Percentiles rank a stretch among this genome's conserved stretches.
Conservation (phyloP, 2,797 vertebrate species). For the Hydrophis major region DNA sequence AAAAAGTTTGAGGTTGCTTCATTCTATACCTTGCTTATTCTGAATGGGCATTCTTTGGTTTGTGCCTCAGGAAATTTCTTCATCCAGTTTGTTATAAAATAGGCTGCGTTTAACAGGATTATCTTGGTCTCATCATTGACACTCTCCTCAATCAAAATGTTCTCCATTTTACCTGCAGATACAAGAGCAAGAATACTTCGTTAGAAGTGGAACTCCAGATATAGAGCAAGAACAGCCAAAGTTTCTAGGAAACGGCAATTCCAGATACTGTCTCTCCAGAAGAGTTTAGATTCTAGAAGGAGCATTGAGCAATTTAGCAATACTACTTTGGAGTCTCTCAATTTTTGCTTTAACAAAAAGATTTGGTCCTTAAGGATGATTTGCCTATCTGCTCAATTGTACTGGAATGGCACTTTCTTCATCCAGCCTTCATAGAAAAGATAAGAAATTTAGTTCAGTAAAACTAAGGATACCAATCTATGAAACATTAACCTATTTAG, state of each 20-base stretch:
- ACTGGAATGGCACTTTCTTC: not conserved
- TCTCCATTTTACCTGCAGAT: slow-evolving; percentile 72
- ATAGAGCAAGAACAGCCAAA: not conserved
- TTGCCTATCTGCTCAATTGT: not conserved
- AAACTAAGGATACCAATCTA: not conserved
- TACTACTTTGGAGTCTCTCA: not conserved
- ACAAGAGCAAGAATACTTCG: not conserved
- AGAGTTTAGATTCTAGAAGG: not conserved
- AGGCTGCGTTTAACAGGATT: slow-evolving; percentile 73
- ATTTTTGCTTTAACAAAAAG: not conserved
- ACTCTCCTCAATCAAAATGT: slow-evolving; percentile 65
- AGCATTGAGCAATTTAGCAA: not conserved
- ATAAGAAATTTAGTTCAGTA: not conserved
- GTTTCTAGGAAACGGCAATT: not conserved
- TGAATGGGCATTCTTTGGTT: slow-evolving; percentile 76
- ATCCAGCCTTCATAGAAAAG: not conserved
- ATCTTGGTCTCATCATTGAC: slow-evolving; percentile 73
- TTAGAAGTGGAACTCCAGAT: not conserved
- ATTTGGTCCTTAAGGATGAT: not conserved
- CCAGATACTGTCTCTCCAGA: not conserved
- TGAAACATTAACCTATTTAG: not conserved
- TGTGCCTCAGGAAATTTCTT: slow-evolving; percentile 77
- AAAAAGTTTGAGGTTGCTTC: not conserved
- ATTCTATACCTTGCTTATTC: slow-evolving; percentile 73
- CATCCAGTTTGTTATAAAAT: slow-evolving; percentile 78